Conservation (phyloP, 2,113 vertebrate genomes). For the Panthera leo region DNA sequence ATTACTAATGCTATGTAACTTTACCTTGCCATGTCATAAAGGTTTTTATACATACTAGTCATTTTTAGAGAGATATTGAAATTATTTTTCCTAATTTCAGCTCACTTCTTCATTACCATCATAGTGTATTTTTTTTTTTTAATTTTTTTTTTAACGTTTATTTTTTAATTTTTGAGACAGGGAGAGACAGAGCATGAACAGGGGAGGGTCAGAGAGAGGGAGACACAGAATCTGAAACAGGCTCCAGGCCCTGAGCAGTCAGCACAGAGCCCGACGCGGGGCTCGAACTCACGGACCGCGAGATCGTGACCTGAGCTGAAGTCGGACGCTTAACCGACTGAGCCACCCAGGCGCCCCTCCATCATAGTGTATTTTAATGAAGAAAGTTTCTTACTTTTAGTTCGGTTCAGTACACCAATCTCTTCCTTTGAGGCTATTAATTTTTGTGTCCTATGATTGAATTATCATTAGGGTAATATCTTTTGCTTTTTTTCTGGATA, state of each 20-base stretch:
- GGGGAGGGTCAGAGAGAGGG: no score
- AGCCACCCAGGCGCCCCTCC: no score
- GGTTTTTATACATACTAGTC: background rate
- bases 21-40: background rate
- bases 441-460: background rate
- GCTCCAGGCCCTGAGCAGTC: no score
- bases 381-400: background rate
- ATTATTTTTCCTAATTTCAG: background rate
- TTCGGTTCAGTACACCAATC: background rate
- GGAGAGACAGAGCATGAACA: no score
- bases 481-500: background rate
- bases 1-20: background rate
- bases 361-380: background rate
- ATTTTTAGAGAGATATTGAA: background rate
- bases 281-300: no score
- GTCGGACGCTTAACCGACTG: no score
- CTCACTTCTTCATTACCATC: background rate
- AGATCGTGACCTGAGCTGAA: no score
- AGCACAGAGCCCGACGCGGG: no score
- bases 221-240: no score
- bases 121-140: background rate
- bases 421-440: background rate
- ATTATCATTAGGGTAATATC: background rate
- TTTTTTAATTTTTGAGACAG: no score
- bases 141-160: no score